Evolutionary conservation across 2,888 invertebrate genomes (phyloP), one percentile per base, ranked within the genome.

Genomic region (Allacma fusca): DNA sequence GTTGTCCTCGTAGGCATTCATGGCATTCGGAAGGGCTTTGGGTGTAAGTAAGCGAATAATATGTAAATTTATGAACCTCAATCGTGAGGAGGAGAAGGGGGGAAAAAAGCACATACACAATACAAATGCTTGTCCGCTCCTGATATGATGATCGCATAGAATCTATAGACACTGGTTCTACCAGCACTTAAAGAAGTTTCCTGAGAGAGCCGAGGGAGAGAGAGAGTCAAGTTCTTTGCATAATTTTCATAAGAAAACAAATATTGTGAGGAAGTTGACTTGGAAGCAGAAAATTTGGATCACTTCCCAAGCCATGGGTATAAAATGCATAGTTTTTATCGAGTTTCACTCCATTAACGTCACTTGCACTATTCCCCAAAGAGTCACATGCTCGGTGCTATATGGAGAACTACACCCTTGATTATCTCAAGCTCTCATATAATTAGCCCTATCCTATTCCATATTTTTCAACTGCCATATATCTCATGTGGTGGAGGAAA

Each of bases 231-330:
- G 67, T 67, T 7, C 67, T 29, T 29, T 67, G 67, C 67, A 67
- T 67, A 67, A 67, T 67, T 67, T 50, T 34, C 34, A 26, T 34
- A 67, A 67, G 67, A 29, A 28, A 67, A 67, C 67, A 67, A 67
- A 67, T 67, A 67, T 67, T 67, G 26, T 13, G 34, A 67, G 29
- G 34, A 28, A 67, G 34, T 1, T 67, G 67, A 67, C 34, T 50
- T 7, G n/a, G n/a, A 16, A 29, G 19, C 21, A 67, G 19, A 67
- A 29, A 29, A 67, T 16, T 67, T 67, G 34, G 67, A 19, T 12
- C 28, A 34, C 29, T 50, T 50, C 50, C 50, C 50, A 50, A 50
- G 50, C 19, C 50, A 1, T n/a, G 19, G 50, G n/a, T 50, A 50
- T 50, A 50, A 50, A 50, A 50, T 50, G 50, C 50, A 50, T 50